Evolutionary conservation across 2,113 vertebrate species (phyloP).

Genomic region (Chloropsis cyanopogon): DNA sequence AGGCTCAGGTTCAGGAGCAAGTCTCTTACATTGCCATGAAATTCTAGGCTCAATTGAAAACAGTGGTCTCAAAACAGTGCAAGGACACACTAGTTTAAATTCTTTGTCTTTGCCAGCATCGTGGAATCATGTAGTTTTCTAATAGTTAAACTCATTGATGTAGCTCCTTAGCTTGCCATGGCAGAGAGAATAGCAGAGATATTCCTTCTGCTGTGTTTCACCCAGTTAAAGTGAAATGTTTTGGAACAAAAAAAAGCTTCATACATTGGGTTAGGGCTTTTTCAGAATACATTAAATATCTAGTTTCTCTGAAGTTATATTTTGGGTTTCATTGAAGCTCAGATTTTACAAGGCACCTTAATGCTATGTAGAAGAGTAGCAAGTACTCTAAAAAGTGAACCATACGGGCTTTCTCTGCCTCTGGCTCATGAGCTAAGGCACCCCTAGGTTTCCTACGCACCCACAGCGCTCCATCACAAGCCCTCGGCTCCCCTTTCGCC

Average conservation of each 20-base stretch:
- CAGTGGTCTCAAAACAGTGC: neutral
- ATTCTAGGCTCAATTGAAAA: neutral
- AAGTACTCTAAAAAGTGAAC: neutral
- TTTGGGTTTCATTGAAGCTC: neutral
- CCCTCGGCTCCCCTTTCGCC: neutral
- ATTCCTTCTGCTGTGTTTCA: neutral
- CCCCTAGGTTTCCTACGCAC: fast-evolving
- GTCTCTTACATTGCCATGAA: neutral
- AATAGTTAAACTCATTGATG: neutral
- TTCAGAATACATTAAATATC: fast-evolving
- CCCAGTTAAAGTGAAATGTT: neutral
- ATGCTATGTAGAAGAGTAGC: neutral
- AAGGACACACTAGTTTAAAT: neutral
- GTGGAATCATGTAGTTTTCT: neutral
- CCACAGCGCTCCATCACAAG: too few species aligned
- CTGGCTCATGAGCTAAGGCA: neutral
- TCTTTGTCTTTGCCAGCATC: neutral
- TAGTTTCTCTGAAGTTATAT: neutral
- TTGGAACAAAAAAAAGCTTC: neutral
- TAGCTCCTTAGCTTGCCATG: neutral
- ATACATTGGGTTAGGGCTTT: neutral
- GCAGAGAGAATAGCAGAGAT: neutral
- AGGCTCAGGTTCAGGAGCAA: neutral
- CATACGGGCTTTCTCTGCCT: neutral
- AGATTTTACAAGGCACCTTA: neutral